These are phyloP conservation scores for Thymelicus lineola DNA, from an alignment of 2,888 invertebrate genomes.

Conservation along the genomic window DNA sequence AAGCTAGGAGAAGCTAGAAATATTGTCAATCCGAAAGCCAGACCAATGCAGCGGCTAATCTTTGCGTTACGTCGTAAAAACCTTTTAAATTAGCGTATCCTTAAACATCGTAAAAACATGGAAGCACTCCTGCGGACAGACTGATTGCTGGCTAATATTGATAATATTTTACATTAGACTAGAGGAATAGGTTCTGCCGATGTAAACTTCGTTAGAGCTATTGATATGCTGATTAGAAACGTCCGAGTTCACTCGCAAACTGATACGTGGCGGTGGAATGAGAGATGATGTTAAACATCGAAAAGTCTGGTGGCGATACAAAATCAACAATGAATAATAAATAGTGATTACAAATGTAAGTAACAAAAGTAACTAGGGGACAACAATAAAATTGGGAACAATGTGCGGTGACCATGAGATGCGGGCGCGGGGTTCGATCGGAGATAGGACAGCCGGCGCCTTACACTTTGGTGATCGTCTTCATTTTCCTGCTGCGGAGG, in stretches of 20 bases:
- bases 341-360: constrained; percentile 35
- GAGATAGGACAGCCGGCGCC: too few species aligned
- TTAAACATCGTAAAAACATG: constrained; percentile 80
- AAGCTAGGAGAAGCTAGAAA: constrained; percentile 50
- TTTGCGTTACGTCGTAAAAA: constrained; percentile 68
- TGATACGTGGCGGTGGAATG: constrained; percentile 18
- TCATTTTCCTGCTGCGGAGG: constrained; percentile 71
- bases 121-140: constrained; percentile 84
- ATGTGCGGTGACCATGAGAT: constrained; percentile 26
- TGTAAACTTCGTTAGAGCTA: constrained; percentile 39
- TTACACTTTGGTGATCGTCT: constrained; percentile 76
- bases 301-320: constrained; percentile 36
- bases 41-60: constrained; percentile 57
- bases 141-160: constrained; percentile 74
- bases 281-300: constrained; percentile 46
- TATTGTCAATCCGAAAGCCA: constrained; percentile 74
- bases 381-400: constrained; percentile 34
- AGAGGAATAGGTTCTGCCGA: constrained; percentile 38
- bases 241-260: constrained; percentile 36
- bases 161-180: constrained; percentile 41
- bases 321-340: constrained; percentile 36
- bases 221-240: constrained; percentile 45
- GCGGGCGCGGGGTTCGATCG: constrained; percentile 40
- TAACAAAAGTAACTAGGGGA: constrained; percentile 33
- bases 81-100: constrained; percentile 72